Evolutionary conservation across 2,888 invertebrate genomes (phyloP), one percentile per base, ranked within the genome.

Genomic region (Teleiodes luculella): DNA sequence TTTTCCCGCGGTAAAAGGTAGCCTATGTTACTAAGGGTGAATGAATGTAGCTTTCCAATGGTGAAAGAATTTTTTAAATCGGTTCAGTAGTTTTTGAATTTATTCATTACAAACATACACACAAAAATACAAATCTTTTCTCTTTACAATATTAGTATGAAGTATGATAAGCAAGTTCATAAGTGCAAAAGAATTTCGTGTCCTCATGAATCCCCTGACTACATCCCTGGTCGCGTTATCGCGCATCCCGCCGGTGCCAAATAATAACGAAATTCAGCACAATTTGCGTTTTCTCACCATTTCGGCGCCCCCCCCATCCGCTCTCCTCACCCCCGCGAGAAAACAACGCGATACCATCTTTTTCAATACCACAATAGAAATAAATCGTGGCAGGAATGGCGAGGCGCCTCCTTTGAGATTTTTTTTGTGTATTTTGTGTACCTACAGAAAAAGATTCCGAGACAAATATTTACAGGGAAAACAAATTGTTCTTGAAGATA

Each of bases 191-290:
- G 11, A 36, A 41, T 18, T 13, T 1, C 24, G 18, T 43, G 18
- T 20, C 7, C 20, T 20, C n/a, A 33, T n/a, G 33, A 11, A n/a
- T 18, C 13, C n/a, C 13, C 43, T 28, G n/a, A 13, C 0, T 49
- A 20, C 49, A 28, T 4, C 49, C 49, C 49, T 49, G 49, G 1
- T 16, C 57, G 63, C 69, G 69, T 74, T 80, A 78, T 80, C 77
- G 70, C 64, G 68, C 70, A 78, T 80, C 74, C 76, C 69, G 66
- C 65, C 71, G 76, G 68, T 74, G 76, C 71, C 78, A 77, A 80
- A 83, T 81, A 79, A 80, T 78, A 83, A 80, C 74, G 72, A 77
- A 74, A 83, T 78, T 79, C 77, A 67, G 74, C 75, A 59, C 70
- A 82, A 81, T 84, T 82, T 80, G 74, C 76, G 74, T 79, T 72